Evolutionary conservation across 2,797 vertebrate species (phyloP), one percentile per base, ranked within the genome.

Genomic region (Vultur gryphus): DNA sequence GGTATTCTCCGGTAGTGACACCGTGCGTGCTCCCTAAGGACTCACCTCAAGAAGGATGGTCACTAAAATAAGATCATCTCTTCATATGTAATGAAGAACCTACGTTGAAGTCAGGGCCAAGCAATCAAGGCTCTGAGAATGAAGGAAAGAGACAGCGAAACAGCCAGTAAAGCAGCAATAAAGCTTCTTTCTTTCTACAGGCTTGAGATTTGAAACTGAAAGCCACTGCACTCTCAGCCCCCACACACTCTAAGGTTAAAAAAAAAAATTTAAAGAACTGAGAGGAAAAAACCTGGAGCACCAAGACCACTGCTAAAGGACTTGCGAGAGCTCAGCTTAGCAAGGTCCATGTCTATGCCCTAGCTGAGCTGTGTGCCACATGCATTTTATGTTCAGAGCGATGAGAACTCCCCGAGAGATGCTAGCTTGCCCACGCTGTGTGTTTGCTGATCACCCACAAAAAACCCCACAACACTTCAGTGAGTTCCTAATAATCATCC

Each of bases 321-420:
- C 14, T 46, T 35, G 17, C 1, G 25, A 79, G 23, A 83, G 23
- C 46, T 90, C 67, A 59, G n/a, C 15, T 77, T 46, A 28, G 33
- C 28, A 31, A 46, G 10, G 37, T 21, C 20, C 33, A 16, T 1
- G 20, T 16, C n/a, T 39, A 12, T 19, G 31, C 5, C 43, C 6
- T 9, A 41, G 23, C 7, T 57, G 23, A 83, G 54, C 24, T 67
- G 17, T 9, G 37, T 29, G 18, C 39, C 44, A 65, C 13, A 6
- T 2, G 20, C 20, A 21, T 2, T 20, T 3, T 4, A 11, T 2
- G 7, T 8, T 57, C 51, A 25, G 52, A 67, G 37, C 1, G 2
- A 44, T 8, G 12, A 69, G 24, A 83, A 51, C 29, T 7, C 16
- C 11, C 11, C 1, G 3, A 54, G n/a, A 87, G 44, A 43, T 43